Evolutionary conservation across 2,113 vertebrate genomes (phyloP).

Genomic region (Phylloscopus whistleri): DNA sequence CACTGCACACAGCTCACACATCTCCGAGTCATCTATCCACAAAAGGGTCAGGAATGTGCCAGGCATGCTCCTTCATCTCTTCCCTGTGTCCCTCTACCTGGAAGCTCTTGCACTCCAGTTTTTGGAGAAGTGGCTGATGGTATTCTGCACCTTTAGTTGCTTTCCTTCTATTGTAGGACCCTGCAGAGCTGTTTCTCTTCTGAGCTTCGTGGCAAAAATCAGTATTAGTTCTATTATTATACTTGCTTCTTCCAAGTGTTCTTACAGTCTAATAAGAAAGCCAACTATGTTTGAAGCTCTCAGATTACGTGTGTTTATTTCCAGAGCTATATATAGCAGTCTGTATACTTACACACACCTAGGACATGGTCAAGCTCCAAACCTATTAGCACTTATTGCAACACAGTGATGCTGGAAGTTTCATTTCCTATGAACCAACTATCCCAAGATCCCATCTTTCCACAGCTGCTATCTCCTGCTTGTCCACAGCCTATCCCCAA

Average conservation of each 20-base stretch:
- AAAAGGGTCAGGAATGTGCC: neutral
- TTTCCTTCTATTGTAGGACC: neutral
- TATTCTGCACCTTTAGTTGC: neutral
- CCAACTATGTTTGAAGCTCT: neutral
- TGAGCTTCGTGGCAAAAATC: neutral
- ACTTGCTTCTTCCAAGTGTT: neutral
- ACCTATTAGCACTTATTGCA: neutral
- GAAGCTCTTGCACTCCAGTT: neutral
- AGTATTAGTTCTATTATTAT: neutral
- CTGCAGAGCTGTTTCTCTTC: neutral
- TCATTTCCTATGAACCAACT: neutral
- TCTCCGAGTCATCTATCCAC: neutral
- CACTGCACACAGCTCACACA: fast-evolving
- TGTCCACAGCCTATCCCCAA: neutral
- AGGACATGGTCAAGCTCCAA: neutral
- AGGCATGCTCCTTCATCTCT: neutral
- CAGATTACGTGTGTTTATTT: conserved; percentile 1
- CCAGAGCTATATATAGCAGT: conserved; percentile 12
- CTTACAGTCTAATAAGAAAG: neutral
- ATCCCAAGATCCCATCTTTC: neutral
- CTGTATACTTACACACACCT: neutral
- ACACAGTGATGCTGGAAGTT: conserved; percentile 1
- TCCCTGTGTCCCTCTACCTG: neutral
- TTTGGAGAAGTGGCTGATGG: neutral
- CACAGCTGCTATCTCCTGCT: neutral